Percentiles rank a stretch among this genome's conserved stretches.
Conservation (phyloP, 2,797 vertebrate species). For the Myoxocephalus aenaeus region DNA sequence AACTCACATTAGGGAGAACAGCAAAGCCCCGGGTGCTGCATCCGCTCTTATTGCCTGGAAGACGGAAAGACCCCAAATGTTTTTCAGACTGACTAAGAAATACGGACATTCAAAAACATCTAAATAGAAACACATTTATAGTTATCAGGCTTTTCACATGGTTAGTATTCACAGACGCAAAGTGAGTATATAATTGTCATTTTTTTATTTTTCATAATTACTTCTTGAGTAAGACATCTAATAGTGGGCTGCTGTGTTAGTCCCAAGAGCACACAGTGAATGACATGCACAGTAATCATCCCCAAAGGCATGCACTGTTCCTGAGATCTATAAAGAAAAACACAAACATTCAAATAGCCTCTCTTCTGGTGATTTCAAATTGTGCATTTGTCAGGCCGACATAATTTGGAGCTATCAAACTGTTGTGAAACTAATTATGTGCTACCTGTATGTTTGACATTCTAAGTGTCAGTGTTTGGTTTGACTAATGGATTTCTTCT, state of each 20-base stretch:
- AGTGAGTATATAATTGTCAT: not conserved
- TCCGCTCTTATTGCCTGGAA: constrained; percentile 40
- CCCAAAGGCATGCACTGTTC: constrained; percentile 65
- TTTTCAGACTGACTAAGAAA: constrained; percentile 40
- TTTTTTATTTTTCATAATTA: constrained; percentile 15
- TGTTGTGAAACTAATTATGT: constrained; percentile 72
- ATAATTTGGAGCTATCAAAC: constrained; percentile 64
- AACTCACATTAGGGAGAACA: constrained; percentile 79
- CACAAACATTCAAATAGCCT: constrained; percentile 59
- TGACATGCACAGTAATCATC: constrained; percentile 61
- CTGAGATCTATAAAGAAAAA: constrained; percentile 53
- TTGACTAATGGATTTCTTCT: constrained; percentile 75
- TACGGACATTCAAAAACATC: constrained; percentile 39
- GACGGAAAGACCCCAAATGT: constrained; percentile 31
- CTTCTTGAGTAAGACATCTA: constrained; percentile 40
- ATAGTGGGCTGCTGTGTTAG: constrained; percentile 39
- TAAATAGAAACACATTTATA: constrained; percentile 32
- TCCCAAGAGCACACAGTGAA: constrained; percentile 42
- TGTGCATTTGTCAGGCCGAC: constrained; percentile 56
- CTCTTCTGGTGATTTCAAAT: constrained; percentile 45
- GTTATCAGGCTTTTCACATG: constrained; percentile 20
- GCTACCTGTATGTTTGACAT: constrained; percentile 72
- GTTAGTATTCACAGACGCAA: constrained; percentile 16
- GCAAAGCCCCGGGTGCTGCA: constrained; percentile 58
- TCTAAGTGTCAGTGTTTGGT: constrained; percentile 70